Percentiles rank a stretch among this genome's conserved stretches.
Conservation (phyloP, 92 coral and sea anemone species). For the Palythoa heliodiscus region DNA sequence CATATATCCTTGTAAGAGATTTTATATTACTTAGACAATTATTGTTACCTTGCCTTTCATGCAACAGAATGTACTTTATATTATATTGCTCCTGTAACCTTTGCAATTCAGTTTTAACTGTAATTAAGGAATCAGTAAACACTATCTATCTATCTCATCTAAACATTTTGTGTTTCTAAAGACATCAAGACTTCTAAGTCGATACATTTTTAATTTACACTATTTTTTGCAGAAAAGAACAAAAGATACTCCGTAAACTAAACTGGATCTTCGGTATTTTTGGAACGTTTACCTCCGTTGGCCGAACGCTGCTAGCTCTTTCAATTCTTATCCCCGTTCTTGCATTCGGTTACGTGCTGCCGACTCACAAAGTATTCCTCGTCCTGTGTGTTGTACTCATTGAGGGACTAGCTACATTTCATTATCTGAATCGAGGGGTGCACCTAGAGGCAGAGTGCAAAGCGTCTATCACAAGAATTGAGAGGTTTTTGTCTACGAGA, state of each 20-base stretch:
- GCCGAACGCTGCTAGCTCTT: neutral
- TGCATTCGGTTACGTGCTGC: neutral
- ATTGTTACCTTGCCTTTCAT: too few relatives aligned
- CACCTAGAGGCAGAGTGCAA: conserved; percentile 17
- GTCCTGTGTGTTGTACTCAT: neutral
- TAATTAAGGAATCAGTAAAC: too few relatives aligned
- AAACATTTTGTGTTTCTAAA: too few relatives aligned
- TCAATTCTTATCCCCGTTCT: neutral
- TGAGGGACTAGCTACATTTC: neutral
- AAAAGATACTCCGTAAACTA: neutral
- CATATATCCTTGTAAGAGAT: too few relatives aligned
- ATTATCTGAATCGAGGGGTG: neutral
- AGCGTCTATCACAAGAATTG: neutral
- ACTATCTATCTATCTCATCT: too few relatives aligned
- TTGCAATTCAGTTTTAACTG: too few relatives aligned
- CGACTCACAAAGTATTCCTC: neutral
- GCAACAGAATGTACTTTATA: too few relatives aligned
- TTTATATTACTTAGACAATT: too few relatives aligned
- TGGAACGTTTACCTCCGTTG: neutral
- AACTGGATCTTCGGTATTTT: conserved; percentile 6
- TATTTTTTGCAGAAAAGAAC: neutral
- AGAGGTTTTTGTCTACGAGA: neutral
- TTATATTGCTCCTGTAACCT: too few relatives aligned
- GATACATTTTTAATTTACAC: too few relatives aligned
- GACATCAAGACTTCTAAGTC: too few relatives aligned